phyloP scores from a whole-genome alignment of 2,888 invertebrate genomes.

The Hoplodrina blanda region DNA sequence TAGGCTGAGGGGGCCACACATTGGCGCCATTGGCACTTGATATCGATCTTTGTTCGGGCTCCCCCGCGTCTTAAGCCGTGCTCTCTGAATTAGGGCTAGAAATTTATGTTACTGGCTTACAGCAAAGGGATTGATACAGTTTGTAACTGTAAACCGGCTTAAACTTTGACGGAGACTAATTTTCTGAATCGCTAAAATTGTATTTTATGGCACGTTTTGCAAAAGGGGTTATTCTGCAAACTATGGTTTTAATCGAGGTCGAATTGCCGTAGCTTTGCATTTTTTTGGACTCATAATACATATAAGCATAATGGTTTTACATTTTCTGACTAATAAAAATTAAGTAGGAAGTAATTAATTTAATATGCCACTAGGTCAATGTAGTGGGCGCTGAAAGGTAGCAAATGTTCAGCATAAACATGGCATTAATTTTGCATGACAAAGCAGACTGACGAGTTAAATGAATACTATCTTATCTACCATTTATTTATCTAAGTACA shows the following conservation, averaged over 20 bases:
- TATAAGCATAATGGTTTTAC: neutral
- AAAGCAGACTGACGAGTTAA: slow-evolving; percentile 41
- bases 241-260: slow-evolving; percentile 34
- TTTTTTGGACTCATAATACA: neutral
- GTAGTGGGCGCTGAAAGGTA: slow-evolving; percentile 4
- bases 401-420: slow-evolving; percentile 33
- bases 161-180: slow-evolving; percentile 72
- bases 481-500: slow-evolving; percentile 62
- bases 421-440: slow-evolving; percentile 29
- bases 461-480: slow-evolving; percentile 62
- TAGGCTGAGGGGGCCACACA: slow-evolving; percentile 82
- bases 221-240: slow-evolving; percentile 53
- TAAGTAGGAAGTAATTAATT: neutral
- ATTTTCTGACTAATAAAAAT: neutral
- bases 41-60: slow-evolving; percentile 87
- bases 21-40: slow-evolving; percentile 85
- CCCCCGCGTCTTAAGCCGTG: slow-evolving; percentile 85
- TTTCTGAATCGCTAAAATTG: slow-evolving; percentile 66
- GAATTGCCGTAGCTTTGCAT: slow-evolving; percentile 4
- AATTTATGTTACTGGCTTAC: slow-evolving; percentile 84
- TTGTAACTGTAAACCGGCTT: slow-evolving; percentile 68
- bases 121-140: slow-evolving; percentile 72
- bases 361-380: slow-evolving; percentile 25
- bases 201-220: slow-evolving; percentile 52
- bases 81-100: slow-evolving; percentile 83